phyloP scores from a whole-genome alignment of 2,888 invertebrate genomes.

The Dorcus hopei region DNA sequence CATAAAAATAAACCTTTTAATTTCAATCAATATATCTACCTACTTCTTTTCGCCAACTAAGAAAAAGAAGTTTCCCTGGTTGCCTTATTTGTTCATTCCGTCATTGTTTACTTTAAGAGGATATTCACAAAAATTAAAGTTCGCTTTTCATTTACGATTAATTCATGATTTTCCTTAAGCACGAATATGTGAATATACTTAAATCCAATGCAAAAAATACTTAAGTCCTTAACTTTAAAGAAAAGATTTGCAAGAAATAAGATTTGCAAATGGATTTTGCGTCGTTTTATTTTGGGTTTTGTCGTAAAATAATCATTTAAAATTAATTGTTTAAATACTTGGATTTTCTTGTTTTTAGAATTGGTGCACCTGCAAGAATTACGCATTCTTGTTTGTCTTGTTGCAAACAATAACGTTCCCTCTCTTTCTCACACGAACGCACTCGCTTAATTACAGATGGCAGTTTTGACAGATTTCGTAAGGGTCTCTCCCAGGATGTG shows the following conservation, averaged over 20 bases:
- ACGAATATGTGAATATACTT: too few species aligned
- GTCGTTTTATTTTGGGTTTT: too few species aligned
- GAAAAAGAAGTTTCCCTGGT: constrained; percentile 46
- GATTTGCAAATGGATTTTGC: too few species aligned
- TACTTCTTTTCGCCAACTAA: constrained; percentile 48
- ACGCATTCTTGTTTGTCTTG: background rate
- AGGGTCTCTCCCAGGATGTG: background rate
- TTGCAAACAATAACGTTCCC: background rate
- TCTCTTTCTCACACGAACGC: background rate
- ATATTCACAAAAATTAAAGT: too few species aligned
- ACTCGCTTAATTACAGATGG: constrained; percentile 8
- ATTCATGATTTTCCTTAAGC: too few species aligned
- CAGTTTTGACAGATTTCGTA: background rate
- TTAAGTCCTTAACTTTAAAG: too few species aligned
- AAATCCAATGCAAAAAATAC: too few species aligned
- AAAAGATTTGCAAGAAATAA: too few species aligned
- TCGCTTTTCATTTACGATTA: too few species aligned
- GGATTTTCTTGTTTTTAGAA: background rate
- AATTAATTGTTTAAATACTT: too few species aligned
- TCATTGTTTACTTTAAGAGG: too few species aligned
- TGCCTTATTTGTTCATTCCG: background rate
- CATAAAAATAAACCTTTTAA: constrained; percentile 47
- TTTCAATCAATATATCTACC: constrained; percentile 47
- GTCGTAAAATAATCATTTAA: too few species aligned
- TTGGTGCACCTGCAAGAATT: background rate